Percentiles rank a stretch among this genome's conserved stretches.
phyloP scores from a whole-genome alignment of 2,888 invertebrate species.

The Caenorhabditis sp. region DNA sequence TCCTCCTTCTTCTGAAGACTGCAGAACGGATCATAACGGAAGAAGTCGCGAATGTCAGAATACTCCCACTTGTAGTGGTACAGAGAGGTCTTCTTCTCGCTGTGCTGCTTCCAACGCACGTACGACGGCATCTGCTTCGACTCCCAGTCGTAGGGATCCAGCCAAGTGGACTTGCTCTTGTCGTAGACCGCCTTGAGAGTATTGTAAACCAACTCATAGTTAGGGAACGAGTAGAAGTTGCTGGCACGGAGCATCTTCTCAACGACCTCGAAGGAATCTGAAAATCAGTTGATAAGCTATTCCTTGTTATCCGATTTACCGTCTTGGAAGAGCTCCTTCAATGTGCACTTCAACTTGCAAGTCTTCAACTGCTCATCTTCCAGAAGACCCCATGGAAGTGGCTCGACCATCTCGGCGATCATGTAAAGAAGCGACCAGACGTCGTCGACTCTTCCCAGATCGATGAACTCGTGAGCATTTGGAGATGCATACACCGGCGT shows the following conservation, averaged over 20 bases:
- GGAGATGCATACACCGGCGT: constrained; percentile 38
- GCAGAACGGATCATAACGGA: constrained; percentile 12
- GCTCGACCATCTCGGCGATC: constrained; percentile 38
- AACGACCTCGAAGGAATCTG: constrained; percentile 23
- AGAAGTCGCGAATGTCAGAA: background rate
- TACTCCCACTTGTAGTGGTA: constrained; percentile 27
- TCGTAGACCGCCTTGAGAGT: constrained; percentile 4
- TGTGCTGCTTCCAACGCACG: constrained; percentile 19
- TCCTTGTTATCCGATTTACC: background rate
- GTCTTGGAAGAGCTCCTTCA: constrained; percentile 22
- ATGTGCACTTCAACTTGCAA: constrained; percentile 3
- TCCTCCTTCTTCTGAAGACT: constrained; percentile 1
- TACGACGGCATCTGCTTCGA: constrained; percentile 17
- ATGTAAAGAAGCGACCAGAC: constrained; percentile 45
- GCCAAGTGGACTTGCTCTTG: constrained; percentile 4
- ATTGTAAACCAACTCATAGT: constrained; percentile 34
- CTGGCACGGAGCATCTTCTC: constrained; percentile 15
- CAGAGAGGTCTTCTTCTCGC: background rate
- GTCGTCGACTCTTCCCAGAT: constrained; percentile 35
- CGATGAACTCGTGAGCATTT: constrained; percentile 19
- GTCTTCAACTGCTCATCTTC: constrained; percentile 13
- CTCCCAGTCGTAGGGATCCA: constrained; percentile 47
- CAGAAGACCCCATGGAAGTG: constrained; percentile 27
- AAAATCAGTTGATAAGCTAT: background rate
- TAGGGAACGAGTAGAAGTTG: constrained; percentile 24